phyloP scores from a whole-genome alignment of 2,888 invertebrate genomes.

The Lepidochrysops patricia region DNA sequence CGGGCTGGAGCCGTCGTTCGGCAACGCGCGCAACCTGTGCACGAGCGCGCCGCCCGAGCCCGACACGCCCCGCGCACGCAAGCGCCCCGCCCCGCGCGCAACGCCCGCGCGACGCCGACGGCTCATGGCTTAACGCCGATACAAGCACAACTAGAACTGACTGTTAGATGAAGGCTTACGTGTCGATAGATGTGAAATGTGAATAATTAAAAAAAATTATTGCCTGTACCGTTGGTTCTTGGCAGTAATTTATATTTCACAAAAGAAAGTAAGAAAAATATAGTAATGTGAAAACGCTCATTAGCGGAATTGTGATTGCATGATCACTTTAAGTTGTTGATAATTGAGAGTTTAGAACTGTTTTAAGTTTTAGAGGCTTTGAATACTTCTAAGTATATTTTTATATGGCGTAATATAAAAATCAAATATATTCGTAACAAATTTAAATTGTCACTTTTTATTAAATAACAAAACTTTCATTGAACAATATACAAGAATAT shows the following conservation, averaged over 20 bases:
- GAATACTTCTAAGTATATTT: background rate
- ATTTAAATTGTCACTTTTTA: slow-evolving; percentile 5
- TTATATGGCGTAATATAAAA: background rate
- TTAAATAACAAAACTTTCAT: slow-evolving; percentile 19
- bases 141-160: too few relatives aligned
- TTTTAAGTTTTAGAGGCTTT: background rate
- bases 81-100: slow-evolving; percentile 25
- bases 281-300: background rate
- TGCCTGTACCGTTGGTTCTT: too few relatives aligned
- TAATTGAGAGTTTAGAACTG: background rate
- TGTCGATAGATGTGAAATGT: too few relatives aligned
- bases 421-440: slow-evolving; percentile 16
- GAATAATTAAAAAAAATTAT: too few relatives aligned
- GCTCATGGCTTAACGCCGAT: slow-evolving; percentile 20
- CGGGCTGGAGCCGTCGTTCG: slow-evolving; percentile 42
- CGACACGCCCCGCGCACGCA: slow-evolving; percentile 46
- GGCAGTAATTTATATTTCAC: too few relatives aligned
- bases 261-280: too few relatives aligned
- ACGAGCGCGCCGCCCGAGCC: slow-evolving; percentile 56
- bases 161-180: too few relatives aligned
- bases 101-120: slow-evolving; percentile 30
- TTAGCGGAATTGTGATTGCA: too few relatives aligned
- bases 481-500: slow-evolving; percentile 43
- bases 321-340: background rate
- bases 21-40: slow-evolving; percentile 59